These are phyloP conservation scores for Periophthalmus magnuspinnatus DNA, from an alignment of 2,797 vertebrate species.

Conservation along the genomic window DNA sequence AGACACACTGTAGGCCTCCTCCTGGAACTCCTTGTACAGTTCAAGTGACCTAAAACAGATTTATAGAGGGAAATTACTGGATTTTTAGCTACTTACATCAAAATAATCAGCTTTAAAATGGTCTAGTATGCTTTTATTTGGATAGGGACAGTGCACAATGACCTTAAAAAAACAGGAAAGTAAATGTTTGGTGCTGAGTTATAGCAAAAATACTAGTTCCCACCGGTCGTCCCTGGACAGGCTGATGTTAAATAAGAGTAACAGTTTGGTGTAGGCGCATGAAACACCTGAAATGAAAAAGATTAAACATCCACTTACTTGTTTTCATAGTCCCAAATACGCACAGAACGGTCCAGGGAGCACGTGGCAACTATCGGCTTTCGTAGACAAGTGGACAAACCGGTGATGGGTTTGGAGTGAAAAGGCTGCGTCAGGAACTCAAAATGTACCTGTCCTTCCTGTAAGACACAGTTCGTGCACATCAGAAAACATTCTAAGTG, in stretches of 20 bases:
- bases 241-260: too few relatives aligned
- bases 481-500: neutral
- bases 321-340: slow-evolving; percentile 92
- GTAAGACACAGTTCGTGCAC: slow-evolving; percentile 26
- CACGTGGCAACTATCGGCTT: slow-evolving; percentile 91
- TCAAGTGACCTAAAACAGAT: slow-evolving; percentile 66
- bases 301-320: slow-evolving; percentile 82
- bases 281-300: too few relatives aligned
- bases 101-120: neutral
- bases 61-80: neutral
- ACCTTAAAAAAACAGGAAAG: too few relatives aligned
- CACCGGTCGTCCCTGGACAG: too few relatives aligned
- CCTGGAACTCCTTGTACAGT: slow-evolving; percentile 88
- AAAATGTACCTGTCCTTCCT: slow-evolving; percentile 83
- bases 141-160: too few relatives aligned
- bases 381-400: slow-evolving; percentile 85
- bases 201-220: too few relatives aligned
- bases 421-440: slow-evolving; percentile 84
- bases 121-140: too few relatives aligned
- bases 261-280: too few relatives aligned
- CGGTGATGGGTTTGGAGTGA: slow-evolving; percentile 87
- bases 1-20: slow-evolving; percentile 85
- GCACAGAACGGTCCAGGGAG: slow-evolving; percentile 89
- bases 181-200: too few relatives aligned
- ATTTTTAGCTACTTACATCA: neutral